These are phyloP conservation scores for Iguana delicatissima DNA, from an alignment of 2,797 vertebrate species.

Conservation along the genomic window DNA sequence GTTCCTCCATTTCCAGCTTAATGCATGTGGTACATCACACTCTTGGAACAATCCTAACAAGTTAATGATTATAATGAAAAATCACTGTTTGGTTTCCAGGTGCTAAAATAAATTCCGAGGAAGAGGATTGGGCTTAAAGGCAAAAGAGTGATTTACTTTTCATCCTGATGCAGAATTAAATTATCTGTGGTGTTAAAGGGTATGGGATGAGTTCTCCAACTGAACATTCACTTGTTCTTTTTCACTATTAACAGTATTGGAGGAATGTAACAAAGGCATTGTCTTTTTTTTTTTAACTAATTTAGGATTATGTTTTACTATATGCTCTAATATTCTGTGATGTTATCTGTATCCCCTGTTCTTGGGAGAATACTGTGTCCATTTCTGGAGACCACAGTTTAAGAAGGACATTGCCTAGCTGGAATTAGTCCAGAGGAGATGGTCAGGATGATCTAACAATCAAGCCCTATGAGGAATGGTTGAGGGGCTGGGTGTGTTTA, in stretches of 20 bases:
- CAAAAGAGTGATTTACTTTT: not conserved
- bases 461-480: no score
- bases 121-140: not conserved
- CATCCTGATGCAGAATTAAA: not conserved
- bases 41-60: not conserved
- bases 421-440: no score
- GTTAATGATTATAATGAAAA: not conserved
- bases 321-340: not conserved
- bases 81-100: not conserved
- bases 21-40: not conserved
- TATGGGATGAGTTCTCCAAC: not conserved
- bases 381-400: no score
- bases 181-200: slow-evolving; percentile 10
- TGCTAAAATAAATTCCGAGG: not conserved
- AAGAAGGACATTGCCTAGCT: no score
- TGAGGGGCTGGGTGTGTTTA: no score
- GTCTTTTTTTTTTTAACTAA: not conserved
- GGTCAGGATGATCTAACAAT: no score
- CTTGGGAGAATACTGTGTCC: no score
- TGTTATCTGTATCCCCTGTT: not conserved
- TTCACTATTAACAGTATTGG: not conserved
- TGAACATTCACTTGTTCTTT: not conserved
- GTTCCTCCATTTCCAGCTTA: not conserved
- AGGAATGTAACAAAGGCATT: not conserved
- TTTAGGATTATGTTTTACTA: not conserved